A percentile compares a stretch with the other conserved stretches of the same genome.
These are phyloP conservation scores for Pantelozetes paolii DNA, from an alignment of 2,888 invertebrate species.

Conservation along the genomic window DNA sequence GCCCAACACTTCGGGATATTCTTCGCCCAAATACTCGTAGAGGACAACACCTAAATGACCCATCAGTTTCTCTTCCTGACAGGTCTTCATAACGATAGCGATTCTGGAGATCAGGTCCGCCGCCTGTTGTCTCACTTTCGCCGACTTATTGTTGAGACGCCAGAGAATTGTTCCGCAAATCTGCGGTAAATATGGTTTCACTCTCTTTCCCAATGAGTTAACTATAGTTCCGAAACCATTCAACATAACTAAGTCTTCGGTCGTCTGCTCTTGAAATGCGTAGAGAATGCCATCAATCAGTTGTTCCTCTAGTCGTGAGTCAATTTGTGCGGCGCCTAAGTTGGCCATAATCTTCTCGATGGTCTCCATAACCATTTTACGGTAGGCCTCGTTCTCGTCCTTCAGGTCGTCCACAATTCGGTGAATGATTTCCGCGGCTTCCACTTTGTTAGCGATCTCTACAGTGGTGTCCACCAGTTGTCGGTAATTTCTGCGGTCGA, in stretches of 20 bases:
- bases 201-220: conserved; percentile 91
- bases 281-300: conserved; percentile 98
- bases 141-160: conserved; percentile 98
- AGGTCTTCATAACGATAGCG: conserved; percentile 99
- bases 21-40: conserved; percentile 98
- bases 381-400: conserved; percentile 98
- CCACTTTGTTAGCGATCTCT: conserved; percentile 99
- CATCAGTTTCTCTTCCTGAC: conserved; percentile 99
- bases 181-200: conserved; percentile 97
- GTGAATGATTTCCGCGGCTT: conserved; percentile 98
- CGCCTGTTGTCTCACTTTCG: conserved; percentile 97
- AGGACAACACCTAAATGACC: conserved; percentile 98
- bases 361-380: conserved; percentile 99
- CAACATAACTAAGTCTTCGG: conserved; percentile 98
- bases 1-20: conserved; percentile 97
- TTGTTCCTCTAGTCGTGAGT: conserved; percentile 95
- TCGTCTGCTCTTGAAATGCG: conserved; percentile 99
- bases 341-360: conserved; percentile 98
- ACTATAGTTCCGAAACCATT: conserved; percentile 99
- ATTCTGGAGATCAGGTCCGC: conserved; percentile 97
- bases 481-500: conserved; percentile 94
- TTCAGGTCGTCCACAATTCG: conserved; percentile 98
- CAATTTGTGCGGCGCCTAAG: conserved; percentile 95
- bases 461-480: conserved; percentile 98
- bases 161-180: conserved; percentile 99